phyloP scores from a whole-genome alignment of 2,888 invertebrate species.

The Pediacus dermestoides region DNA sequence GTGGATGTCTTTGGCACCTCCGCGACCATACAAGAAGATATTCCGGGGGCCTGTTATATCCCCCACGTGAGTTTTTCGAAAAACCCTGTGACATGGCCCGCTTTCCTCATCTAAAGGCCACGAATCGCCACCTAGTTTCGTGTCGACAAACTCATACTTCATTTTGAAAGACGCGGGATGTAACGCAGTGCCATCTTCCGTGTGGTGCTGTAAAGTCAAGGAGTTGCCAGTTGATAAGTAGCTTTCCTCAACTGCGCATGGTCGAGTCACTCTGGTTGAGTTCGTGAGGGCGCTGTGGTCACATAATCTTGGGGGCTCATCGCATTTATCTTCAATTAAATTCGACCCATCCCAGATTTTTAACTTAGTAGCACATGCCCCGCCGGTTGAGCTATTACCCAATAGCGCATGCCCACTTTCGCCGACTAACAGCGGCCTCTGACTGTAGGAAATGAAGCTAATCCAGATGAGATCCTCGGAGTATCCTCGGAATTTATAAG shows the following conservation, averaged over 20 bases:
- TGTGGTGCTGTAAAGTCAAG: slow-evolving; percentile 55
- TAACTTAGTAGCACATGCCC: slow-evolving; percentile 65
- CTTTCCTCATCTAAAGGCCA: slow-evolving; percentile 48
- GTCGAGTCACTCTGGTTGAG: slow-evolving; percentile 70
- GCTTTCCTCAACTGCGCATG: slow-evolving; percentile 75
- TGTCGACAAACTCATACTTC: slow-evolving; percentile 82
- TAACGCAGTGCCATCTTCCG: slow-evolving; percentile 71
- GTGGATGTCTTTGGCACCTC: slow-evolving; percentile 71
- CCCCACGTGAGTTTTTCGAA: slow-evolving; percentile 61
- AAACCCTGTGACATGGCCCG: slow-evolving; percentile 60
- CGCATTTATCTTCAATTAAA: slow-evolving; percentile 69
- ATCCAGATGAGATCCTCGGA: slow-evolving; percentile 80
- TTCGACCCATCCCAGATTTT: slow-evolving; percentile 72
- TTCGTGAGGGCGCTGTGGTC: slow-evolving; percentile 76
- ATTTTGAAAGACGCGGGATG: slow-evolving; percentile 71
- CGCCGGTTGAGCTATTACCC: slow-evolving; percentile 40
- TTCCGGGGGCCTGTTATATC: slow-evolving; percentile 66
- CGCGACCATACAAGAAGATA: slow-evolving; percentile 79
- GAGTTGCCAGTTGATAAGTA: slow-evolving; percentile 62
- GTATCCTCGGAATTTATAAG: slow-evolving; percentile 78
- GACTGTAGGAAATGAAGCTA: slow-evolving; percentile 81
- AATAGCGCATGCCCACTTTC: slow-evolving; percentile 43
- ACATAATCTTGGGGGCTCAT: slow-evolving; percentile 75
- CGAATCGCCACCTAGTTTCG: slow-evolving; percentile 67
- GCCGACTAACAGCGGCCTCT: slow-evolving; percentile 67